A percentile compares a stretch with the other conserved stretches of the same genome.
phyloP scores from a whole-genome alignment of 2,888 invertebrate genomes.

The Willowsia nigromaculata region DNA sequence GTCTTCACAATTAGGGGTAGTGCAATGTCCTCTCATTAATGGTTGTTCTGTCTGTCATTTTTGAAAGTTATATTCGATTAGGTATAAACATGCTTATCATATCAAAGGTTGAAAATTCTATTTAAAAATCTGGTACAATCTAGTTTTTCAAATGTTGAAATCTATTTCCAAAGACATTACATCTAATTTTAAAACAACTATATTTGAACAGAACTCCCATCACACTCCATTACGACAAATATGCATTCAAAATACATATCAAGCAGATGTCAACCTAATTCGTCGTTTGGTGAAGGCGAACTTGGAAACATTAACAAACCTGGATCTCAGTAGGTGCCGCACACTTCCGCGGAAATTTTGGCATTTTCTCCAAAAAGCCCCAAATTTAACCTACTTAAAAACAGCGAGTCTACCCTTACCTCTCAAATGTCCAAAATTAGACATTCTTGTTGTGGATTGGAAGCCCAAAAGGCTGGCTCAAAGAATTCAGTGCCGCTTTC shows the following conservation, averaged over 20 bases:
- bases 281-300: slow-evolving; percentile 16
- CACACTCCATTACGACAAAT: background rate
- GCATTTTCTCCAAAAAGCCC: background rate
- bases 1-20: too few species aligned
- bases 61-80: too few species aligned
- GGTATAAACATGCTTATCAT: too few species aligned
- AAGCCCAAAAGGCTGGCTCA: slow-evolving; percentile 3
- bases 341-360: slow-evolving; percentile 39
- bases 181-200: background rate
- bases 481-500: background rate
- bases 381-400: slow-evolving; percentile 7
- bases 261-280: slow-evolving; percentile 10
- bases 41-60: too few species aligned
- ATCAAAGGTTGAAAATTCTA: too few species aligned
- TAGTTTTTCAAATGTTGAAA: too few species aligned
- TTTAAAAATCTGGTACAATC: too few species aligned
- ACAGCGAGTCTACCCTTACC: background rate
- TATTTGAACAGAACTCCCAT: background rate
- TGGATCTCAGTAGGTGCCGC: slow-evolving; percentile 47
- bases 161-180: background rate
- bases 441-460: slow-evolving; percentile 57
- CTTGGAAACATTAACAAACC: slow-evolving; percentile 3
- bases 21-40: too few species aligned
- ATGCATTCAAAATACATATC: slow-evolving; percentile 11
- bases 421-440: slow-evolving; percentile 5